Evolutionary conservation across 1,140 invertebrate genomes (phyloP).

Genomic region (Muscidifurax raptorellus): DNA sequence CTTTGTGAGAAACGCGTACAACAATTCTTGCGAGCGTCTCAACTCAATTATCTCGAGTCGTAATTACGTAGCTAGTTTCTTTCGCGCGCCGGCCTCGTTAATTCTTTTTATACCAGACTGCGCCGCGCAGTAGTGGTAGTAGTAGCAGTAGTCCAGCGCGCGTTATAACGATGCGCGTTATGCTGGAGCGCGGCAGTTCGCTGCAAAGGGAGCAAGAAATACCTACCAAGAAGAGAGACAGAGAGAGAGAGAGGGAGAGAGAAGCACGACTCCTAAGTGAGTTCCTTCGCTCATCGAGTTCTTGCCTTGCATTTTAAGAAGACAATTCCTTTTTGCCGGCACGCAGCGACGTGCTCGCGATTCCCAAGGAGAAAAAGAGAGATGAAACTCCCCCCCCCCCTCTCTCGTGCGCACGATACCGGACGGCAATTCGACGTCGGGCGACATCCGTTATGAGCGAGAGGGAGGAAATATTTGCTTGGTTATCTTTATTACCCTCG

Average conservation of each 20-base stretch:
- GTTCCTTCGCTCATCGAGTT: slow-evolving; percentile 34
- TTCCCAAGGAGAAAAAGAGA: neutral
- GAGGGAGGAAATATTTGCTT: slow-evolving; percentile 29
- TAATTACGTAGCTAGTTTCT: slow-evolving; percentile 1
- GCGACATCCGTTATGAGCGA: neutral
- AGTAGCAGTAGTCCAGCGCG: neutral
- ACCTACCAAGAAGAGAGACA: neutral
- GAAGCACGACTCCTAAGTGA: slow-evolving; percentile 13
- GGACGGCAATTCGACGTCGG: neutral
- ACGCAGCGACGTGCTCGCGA: slow-evolving; percentile 23
- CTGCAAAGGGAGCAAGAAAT: neutral
- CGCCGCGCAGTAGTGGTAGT: too few relatives aligned
- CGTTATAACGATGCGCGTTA: neutral
- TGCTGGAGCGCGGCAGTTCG: neutral
- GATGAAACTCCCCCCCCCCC: neutral
- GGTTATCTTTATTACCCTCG: slow-evolving; percentile 31
- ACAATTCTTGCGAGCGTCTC: neutral
- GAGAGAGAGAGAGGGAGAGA: neutral
- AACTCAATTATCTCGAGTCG: slow-evolving; percentile 1
- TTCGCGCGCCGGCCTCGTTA: neutral
- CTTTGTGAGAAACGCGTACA: neutral
- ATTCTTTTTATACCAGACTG: neutral
- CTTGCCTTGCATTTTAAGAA: slow-evolving; percentile 43
- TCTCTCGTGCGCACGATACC: neutral
- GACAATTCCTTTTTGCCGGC: slow-evolving; percentile 25